Base-by-base conservation (phyloP, 2,113 vertebrate genomes). In the Seriola quinqueradiata region DNA sequence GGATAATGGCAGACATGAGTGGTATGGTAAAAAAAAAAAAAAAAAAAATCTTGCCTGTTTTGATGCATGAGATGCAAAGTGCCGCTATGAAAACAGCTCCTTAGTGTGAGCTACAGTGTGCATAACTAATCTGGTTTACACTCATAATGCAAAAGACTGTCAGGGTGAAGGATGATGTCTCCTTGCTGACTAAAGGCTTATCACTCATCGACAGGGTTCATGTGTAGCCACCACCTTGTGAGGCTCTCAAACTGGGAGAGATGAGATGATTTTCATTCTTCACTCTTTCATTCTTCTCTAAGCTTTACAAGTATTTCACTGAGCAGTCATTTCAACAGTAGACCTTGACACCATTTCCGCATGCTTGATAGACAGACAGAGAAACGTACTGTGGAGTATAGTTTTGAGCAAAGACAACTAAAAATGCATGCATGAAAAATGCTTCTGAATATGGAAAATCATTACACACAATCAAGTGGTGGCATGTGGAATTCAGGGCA, bases 41-140 rank as follows among this genome's bases (percentile, higher is more conserved):
- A 25, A 16, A 75, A 59, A 13, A 67, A 66, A 42, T 13, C 25
- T 54, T 34, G 40, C 52, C 68, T 75, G 54, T 77, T 76, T 66
- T 87, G 71, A 87, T 90, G 66, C 61, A 77, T 81, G 77, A 77
- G 70, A 80, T 81, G 28, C 52, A 69, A 81, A 87, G 70, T 72
- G 25, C 42, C 76, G 70, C 73, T 63, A 55, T 79, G 59, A 52
- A 83, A 80, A 85, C 63, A 46, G 59, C 28, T 71, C 58, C 34
- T 69, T 42, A 46, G 40, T 55, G 66, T 52, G 68, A 87, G 84
- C 17, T 75, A 64, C 34, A 48, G 68, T 65, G 57, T 68, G 14
- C n/a, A 46, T 65, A 66, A 79, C 73, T 81, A 86, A 79, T 67
- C 46, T 69, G 75, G 75, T 81, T 79, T 76, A 79, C 63, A 77